A percentile compares a stretch with the other conserved stretches of the same genome.
Conservation (phyloP, 2,113 vertebrate species). For the Hepsetus odoe region DNA sequence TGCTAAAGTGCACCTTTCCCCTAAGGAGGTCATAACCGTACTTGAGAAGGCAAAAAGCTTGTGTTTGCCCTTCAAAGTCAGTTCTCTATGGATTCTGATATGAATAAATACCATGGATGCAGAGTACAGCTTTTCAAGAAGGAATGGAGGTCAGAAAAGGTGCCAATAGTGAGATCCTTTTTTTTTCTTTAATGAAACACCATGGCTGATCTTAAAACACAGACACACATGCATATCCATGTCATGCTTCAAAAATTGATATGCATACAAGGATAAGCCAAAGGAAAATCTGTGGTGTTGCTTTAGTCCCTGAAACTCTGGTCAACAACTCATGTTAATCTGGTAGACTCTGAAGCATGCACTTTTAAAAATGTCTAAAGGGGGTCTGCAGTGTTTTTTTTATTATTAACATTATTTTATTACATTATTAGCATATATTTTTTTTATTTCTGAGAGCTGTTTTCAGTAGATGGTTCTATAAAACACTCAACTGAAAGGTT, state of each 20-base stretch:
- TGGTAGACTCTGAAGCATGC: no score
- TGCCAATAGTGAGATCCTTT: background rate
- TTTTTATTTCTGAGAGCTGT: background rate
- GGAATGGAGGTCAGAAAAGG: background rate
- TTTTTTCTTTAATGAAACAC: background rate
- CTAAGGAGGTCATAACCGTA: background rate
- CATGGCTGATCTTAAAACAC: background rate
- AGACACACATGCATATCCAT: constrained; percentile 18
- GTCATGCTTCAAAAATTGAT: constrained; percentile 21
- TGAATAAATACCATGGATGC: background rate
- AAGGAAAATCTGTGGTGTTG: no score
- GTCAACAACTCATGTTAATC: no score
- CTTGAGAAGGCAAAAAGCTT: background rate
- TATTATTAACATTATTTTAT: no score
- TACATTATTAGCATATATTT: no score
- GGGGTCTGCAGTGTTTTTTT: no score
- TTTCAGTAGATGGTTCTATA: background rate
- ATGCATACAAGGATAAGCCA: constrained; percentile 42
- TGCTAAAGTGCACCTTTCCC: background rate
- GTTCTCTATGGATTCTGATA: background rate
- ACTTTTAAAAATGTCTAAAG: no score
- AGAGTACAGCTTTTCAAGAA: constrained; percentile 2
- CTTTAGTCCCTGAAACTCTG: no score
- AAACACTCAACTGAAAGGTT: background rate
- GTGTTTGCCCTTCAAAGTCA: constrained; percentile 19